Conservation (phyloP, 2,797 vertebrate species). For the Vultur gryphus region DNA sequence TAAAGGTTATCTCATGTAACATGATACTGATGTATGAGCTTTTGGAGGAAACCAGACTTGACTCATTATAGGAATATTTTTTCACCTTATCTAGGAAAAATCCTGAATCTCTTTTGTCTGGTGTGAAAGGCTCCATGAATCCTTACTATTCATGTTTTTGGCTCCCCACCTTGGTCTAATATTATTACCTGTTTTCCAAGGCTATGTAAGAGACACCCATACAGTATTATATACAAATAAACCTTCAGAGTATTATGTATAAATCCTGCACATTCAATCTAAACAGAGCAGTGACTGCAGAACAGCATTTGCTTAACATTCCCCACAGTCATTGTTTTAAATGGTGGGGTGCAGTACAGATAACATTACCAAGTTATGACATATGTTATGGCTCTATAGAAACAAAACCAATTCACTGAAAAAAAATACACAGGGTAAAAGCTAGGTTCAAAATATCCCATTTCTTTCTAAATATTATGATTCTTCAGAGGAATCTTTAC, state of each 20-base stretch:
- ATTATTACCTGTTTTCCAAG: not conserved
- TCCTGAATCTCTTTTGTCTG: not conserved
- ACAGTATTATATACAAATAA: not conserved
- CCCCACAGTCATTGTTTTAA: not conserved
- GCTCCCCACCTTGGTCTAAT: not conserved
- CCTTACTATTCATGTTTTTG: not conserved
- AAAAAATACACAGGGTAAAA: not conserved
- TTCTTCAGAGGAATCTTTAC: not conserved
- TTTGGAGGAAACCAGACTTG: not conserved
- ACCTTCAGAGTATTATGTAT: not conserved
- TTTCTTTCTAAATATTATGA: not conserved
- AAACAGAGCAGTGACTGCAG: not conserved
- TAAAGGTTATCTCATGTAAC: not conserved
- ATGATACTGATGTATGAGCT: not conserved
- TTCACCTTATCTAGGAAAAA: not conserved
- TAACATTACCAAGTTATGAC: not conserved
- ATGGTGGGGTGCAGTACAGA: not conserved
- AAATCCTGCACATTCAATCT: not conserved
- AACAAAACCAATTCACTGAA: not conserved
- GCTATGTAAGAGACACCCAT: not conserved
- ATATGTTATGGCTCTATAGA: not conserved
- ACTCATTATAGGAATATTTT: not conserved
- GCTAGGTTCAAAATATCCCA: not conserved
- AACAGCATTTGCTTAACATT: not conserved
- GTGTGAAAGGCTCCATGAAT: not conserved